These are phyloP conservation scores for Cordilura impudica DNA, from an alignment of 2,888 invertebrate species.

Conservation along the genomic window DNA sequence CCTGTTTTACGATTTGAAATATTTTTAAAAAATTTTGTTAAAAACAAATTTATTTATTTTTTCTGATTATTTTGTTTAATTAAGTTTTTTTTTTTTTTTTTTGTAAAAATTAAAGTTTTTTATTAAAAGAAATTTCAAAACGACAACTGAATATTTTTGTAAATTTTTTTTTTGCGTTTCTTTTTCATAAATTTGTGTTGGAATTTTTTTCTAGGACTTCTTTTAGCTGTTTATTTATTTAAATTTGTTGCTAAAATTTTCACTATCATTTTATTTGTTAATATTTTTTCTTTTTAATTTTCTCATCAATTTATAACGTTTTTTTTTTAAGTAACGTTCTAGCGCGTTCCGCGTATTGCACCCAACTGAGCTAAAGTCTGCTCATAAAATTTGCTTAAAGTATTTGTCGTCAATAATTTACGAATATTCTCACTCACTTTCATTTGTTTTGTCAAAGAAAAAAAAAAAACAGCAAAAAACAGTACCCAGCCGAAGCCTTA, in stretches of 20 bases:
- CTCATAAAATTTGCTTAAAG: conserved; percentile 52
- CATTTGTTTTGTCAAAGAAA: not conserved
- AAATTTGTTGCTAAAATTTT: not conserved
- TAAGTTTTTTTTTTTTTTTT: not conserved
- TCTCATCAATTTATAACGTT: conserved; percentile 27
- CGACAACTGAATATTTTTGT: conserved; percentile 48
- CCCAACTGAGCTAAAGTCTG: conserved; percentile 62
- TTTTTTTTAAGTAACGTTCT: conserved; percentile 54
- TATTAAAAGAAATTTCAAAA: conserved; percentile 30
- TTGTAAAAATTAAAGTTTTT: not conserved
- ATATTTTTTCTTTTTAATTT: conserved; percentile 6
- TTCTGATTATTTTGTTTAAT: not conserved
- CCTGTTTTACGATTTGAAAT: not conserved
- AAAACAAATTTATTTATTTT: no score
- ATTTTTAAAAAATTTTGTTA: not conserved
- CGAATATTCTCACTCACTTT: conserved; percentile 48
- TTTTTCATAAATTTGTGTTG: conserved; percentile 55
- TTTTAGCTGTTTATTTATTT: not conserved
- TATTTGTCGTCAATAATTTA: conserved; percentile 4
- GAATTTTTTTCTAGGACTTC: conserved; percentile 5
- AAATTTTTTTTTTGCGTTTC: conserved; percentile 51
- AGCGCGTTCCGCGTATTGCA: conserved; percentile 64
- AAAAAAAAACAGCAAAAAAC: not conserved
- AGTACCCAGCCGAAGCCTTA: not conserved
- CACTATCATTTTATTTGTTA: conserved; percentile 3